Base-by-base conservation (phyloP, 2,888 invertebrate species). In the Tenthredo mesomela region DNA sequence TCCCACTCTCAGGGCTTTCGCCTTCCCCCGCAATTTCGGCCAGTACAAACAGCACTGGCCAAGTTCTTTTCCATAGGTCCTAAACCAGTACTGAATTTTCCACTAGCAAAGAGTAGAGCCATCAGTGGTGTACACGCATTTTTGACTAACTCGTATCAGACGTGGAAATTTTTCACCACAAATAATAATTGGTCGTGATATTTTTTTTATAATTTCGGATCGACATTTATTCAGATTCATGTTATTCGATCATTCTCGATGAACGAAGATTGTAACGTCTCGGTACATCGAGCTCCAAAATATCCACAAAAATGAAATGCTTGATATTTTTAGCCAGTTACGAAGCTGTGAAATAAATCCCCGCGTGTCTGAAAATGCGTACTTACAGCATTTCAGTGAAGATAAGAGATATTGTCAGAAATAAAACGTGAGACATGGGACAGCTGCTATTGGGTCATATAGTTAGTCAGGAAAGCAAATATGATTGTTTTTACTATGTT, bases 1-100 rank as follows among this genome's bases (percentile, higher is more conserved):
- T 87, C 87, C 89, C 87, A 87, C 87, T 47, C 73, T 86, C 77
- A 10, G 21, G 21, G 7, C 65, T 25, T 47, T 33, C 18, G 18
- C 47, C 25, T n/a, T 25, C 67, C 50, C 82, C 21, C 82, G 29
- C n/a, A 21, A 82, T 82, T 82, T 82, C 67, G 67, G 47, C 65
- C 10, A 82, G 47, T 82, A 65, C 29, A n/a, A 82, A 65, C 82
- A 25, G 61, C 12, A 61, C 61, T 61, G 65, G 3, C 12, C 37
- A 33, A 18, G 85, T 83, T 85, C 75, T 83, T 85, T 85, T 85
- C 85, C 85, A 85, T 47, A 5, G 65, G 43, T 61, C 25, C 29
- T 80, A 21, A 61, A 12, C 43, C 29, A 43, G 71, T 12, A 61
- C 37, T 58, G n/a, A 61, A 80, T 61, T 61, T 80, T 80, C 80